A percentile compares a stretch with the other conserved stretches of the same genome.
These are phyloP conservation scores for Oplegnathus fasciatus DNA, from an alignment of 2,113 vertebrate species.

Conservation along the genomic window DNA sequence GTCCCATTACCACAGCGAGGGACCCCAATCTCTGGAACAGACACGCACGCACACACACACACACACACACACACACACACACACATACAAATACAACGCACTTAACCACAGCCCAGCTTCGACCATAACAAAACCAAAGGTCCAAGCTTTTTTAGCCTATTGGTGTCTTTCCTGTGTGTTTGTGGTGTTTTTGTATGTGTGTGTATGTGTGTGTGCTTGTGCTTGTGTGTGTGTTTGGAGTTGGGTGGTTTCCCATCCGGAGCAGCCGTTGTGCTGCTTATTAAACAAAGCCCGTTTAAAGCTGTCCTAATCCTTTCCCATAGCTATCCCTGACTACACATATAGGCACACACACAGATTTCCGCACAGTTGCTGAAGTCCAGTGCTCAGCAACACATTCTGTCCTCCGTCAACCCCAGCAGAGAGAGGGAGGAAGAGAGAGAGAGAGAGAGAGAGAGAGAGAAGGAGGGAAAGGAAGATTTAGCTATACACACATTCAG, in stretches of 20 bases:
- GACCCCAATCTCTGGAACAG: conserved; percentile 71
- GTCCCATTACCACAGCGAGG: conserved; percentile 81
- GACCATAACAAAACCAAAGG: conserved; percentile 55
- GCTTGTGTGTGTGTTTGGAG: conserved; percentile 54
- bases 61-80: background rate
- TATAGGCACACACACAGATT: conserved; percentile 62
- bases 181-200: conserved; percentile 28
- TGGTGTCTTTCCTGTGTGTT: conserved; percentile 31
- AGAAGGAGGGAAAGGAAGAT: conserved; percentile 11
- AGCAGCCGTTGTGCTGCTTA: conserved; percentile 81
- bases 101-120: conserved; percentile 36
- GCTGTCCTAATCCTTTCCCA: conserved; percentile 87
- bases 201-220: conserved; percentile 39
- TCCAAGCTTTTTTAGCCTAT: conserved; percentile 53
- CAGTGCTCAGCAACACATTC: conserved; percentile 79
- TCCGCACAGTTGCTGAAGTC: conserved; percentile 77
- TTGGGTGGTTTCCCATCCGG: conserved; percentile 79
- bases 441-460: background rate
- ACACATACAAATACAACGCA: conserved; percentile 8
- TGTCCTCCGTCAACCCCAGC: conserved; percentile 67
- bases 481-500: conserved; percentile 10
- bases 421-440: conserved; percentile 34
- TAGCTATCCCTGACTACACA: conserved; percentile 75
- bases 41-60: conserved; percentile 24
- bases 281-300: conserved; percentile 86